These are phyloP conservation scores for Troilus luridus DNA, from an alignment of 2,888 invertebrate genomes.

Conservation along the genomic window DNA sequence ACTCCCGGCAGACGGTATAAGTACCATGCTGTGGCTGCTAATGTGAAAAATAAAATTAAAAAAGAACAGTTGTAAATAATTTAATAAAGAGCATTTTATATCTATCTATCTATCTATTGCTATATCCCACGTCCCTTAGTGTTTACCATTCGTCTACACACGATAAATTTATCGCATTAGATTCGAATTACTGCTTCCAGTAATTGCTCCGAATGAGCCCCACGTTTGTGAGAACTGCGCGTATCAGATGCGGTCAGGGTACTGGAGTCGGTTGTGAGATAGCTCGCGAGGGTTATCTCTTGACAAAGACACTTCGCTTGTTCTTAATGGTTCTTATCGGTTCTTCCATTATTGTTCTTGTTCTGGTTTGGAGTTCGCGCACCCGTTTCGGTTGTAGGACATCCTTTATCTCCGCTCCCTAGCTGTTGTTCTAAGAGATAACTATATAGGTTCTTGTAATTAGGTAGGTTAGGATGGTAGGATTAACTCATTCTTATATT, in stretches of 20 bases:
- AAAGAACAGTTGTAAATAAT: too few species aligned
- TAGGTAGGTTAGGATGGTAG: background rate
- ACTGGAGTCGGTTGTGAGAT: slow-evolving; percentile 16
- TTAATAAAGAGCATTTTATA: too few species aligned
- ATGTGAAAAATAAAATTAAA: too few species aligned
- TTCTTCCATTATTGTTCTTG: background rate
- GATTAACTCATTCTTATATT: background rate
- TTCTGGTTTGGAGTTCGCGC: background rate
- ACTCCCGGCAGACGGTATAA: too few species aligned
- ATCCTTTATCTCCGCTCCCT: background rate
- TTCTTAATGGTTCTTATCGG: background rate
- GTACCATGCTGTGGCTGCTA: too few species aligned
- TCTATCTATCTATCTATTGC: too few species aligned
- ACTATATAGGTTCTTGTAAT: background rate
- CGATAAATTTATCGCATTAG: background rate
- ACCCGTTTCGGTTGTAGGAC: background rate
- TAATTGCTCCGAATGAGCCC: background rate
- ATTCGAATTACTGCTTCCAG: background rate
- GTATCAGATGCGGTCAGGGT: background rate
- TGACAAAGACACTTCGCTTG: background rate
- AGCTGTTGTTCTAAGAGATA: background rate
- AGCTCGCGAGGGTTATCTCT: background rate
- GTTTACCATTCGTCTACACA: background rate
- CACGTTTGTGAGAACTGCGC: background rate
- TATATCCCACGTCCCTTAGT: background rate